phyloP scores from a whole-genome alignment of 2,888 invertebrate species.

The Diaprepes abbreviatus region DNA sequence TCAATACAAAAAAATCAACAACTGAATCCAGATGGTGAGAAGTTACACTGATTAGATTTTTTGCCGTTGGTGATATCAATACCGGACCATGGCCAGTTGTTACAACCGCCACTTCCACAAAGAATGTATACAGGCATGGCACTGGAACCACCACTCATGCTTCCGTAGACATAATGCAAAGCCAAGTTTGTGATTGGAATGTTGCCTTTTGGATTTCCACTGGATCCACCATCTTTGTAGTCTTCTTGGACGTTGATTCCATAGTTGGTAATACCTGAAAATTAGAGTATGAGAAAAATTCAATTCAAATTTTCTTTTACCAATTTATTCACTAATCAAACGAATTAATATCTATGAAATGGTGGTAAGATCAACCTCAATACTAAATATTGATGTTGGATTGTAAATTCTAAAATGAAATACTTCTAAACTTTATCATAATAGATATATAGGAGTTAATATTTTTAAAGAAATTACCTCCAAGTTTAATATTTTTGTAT shows the following conservation, averaged over 20 bases:
- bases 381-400: no score
- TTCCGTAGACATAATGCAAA: conserved; percentile 40
- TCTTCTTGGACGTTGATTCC: conserved; percentile 53
- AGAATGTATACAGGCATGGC: conserved; percentile 45
- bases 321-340: no score
- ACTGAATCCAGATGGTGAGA: conserved; percentile 44
- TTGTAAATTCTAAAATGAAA: no score
- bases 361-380: no score
- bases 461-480: conserved; percentile 47
- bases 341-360: no score
- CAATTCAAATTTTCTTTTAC: no score
- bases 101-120: conserved; percentile 49
- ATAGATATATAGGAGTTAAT: no score
- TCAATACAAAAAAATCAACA: conserved; percentile 10
- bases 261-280: conserved; percentile 47
- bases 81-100: conserved; percentile 49
- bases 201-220: conserved; percentile 47
- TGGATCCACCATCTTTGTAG: conserved; percentile 47
- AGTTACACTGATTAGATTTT: conserved; percentile 40
- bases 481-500: conserved; percentile 49
- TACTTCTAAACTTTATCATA: no score
- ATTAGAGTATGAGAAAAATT: background rate
- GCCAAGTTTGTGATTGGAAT: conserved; percentile 48
- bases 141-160: conserved; percentile 23
- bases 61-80: conserved; percentile 42